A percentile compares a stretch with the other conserved stretches of the same genome.
These are phyloP conservation scores for Lacanobia wlatinum DNA, from an alignment of 2,888 invertebrate species.

Conservation along the genomic window DNA sequence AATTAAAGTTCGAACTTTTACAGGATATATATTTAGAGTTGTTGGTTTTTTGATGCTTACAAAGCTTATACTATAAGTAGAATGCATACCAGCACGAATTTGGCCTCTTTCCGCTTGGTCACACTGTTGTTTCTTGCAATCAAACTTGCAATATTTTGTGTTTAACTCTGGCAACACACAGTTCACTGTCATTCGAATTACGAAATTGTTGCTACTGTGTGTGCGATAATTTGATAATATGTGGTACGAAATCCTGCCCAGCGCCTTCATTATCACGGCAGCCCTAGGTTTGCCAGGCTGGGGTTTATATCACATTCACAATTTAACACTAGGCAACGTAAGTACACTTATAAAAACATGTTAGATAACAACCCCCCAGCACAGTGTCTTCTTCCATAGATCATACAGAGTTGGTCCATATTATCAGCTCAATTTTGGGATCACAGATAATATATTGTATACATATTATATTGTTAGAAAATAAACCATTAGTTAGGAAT, in stretches of 20 bases:
- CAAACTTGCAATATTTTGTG: conserved; percentile 55
- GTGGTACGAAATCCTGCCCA: conserved; percentile 94
- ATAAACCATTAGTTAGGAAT: background rate
- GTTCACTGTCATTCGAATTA: conserved; percentile 67
- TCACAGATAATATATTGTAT: conserved; percentile 44
- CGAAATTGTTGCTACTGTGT: conserved; percentile 62
- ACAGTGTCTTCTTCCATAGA: conserved; percentile 50
- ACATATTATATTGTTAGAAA: background rate
- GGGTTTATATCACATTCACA: conserved; percentile 92
- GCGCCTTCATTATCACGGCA: conserved; percentile 91
- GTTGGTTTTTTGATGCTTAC: background rate
- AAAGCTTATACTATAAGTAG: no score
- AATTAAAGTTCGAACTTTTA: background rate
- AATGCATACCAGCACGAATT: conserved; percentile 5
- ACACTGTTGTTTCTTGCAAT: conserved; percentile 47
- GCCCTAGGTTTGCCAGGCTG: conserved; percentile 92
- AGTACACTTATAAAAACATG: conserved; percentile 83
- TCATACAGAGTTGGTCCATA: conserved; percentile 22
- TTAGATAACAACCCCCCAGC: conserved; percentile 80
- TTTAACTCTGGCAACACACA: conserved; percentile 71
- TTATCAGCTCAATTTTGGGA: conserved; percentile 1
- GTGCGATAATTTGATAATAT: conserved; percentile 80
- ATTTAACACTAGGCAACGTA: conserved; percentile 92
- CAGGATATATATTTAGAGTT: no score
- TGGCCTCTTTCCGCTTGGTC: conserved; percentile 27